Evolutionary conservation across 2,113 vertebrate genomes (phyloP).

Genomic region (Meleagris gallopavo): DNA sequence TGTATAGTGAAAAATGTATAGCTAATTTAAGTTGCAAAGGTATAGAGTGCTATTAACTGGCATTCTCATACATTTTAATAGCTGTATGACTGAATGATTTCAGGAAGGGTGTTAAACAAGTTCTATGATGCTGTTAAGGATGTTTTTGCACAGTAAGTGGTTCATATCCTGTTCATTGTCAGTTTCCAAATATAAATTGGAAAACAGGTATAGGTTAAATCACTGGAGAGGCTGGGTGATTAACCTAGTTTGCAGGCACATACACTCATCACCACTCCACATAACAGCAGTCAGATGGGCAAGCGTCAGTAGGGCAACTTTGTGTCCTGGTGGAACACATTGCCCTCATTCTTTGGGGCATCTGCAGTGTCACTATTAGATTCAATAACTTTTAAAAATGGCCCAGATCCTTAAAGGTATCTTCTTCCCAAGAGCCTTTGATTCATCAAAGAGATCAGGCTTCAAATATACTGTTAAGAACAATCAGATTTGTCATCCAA

Average conservation of each 20-base stretch:
- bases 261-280: background rate
- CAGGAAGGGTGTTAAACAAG: constrained; percentile 23
- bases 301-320: background rate
- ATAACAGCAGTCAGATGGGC: background rate
- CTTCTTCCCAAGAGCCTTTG: background rate
- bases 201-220: constrained; percentile 10
- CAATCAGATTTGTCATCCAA: background rate
- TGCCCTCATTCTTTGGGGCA: constrained; percentile 21
- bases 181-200: constrained; percentile 34
- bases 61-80: constrained; percentile 69
- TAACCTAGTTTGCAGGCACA: constrained; percentile 25
- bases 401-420: background rate
- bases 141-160: background rate
- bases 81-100: constrained; percentile 35
- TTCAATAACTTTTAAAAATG: background rate
- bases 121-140: background rate
- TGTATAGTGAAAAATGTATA: background rate
- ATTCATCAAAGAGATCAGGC: background rate
- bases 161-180: constrained; percentile 31
- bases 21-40: constrained; percentile 44
- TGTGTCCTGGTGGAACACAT: background rate
- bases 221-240: constrained; percentile 30
- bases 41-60: constrained; percentile 7
- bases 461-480: background rate
- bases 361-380: background rate